These are phyloP conservation scores for Tapera naevia DNA, from an alignment of 2,797 vertebrate species.

Conservation along the genomic window DNA sequence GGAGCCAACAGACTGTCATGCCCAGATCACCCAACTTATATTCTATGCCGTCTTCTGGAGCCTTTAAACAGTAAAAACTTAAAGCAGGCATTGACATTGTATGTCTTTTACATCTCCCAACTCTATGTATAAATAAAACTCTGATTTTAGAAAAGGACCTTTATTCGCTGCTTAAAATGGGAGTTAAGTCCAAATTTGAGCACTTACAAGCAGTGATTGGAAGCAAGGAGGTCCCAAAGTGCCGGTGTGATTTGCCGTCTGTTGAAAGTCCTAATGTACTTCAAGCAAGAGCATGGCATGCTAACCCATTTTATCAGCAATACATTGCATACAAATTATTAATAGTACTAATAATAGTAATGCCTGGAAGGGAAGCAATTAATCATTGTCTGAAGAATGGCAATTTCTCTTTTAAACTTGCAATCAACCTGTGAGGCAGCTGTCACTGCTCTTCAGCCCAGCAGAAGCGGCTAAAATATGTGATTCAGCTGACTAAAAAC, in stretches of 20 bases:
- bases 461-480: background rate
- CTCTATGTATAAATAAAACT: background rate
- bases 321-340: background rate
- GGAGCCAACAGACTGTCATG: background rate
- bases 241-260: background rate
- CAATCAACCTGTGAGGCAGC: accelerated
- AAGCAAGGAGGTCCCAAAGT: background rate
- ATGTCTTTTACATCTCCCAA: background rate
- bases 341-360: background rate
- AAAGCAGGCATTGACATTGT: background rate
- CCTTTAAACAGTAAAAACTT: background rate
- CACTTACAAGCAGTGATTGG: background rate
- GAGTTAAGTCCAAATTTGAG: background rate
- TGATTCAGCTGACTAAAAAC: background rate
- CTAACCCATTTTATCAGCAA: background rate
- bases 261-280: background rate
- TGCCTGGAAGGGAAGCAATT: background rate
- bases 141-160: background rate
- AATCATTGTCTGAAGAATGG: background rate
- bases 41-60: background rate
- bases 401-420: background rate
- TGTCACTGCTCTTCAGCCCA: background rate
- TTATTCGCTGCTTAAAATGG: background rate
- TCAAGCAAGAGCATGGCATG: background rate
- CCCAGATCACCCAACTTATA: background rate